Percentiles rank a stretch among this genome's conserved stretches.
These are phyloP conservation scores for Caenorhabditis sp. DNA, from an alignment of 2,888 invertebrate species.

Conservation along the genomic window DNA sequence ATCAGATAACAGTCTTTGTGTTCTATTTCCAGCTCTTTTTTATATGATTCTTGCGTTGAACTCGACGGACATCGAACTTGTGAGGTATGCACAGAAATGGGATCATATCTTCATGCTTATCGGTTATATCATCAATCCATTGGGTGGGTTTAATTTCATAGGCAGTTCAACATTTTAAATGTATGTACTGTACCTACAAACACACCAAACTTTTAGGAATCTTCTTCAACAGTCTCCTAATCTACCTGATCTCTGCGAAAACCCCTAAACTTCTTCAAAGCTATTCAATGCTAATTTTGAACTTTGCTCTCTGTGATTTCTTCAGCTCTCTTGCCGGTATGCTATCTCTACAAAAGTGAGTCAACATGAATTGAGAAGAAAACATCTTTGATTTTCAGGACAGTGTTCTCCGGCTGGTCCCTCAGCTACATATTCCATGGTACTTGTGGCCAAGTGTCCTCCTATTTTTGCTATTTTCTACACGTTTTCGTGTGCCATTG, in stretches of 20 bases:
- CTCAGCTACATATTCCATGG: conserved; percentile 54
- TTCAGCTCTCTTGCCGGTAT: conserved; percentile 42
- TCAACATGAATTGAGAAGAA: background rate
- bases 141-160: conserved; percentile 13
- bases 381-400: conserved; percentile 27
- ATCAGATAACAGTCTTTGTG: conserved; percentile 5
- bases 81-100: conserved; percentile 8
- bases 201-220: conserved; percentile 10
- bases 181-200: background rate
- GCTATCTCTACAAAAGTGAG: conserved; percentile 41
- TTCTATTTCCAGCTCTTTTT: conserved; percentile 2
- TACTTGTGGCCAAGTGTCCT: conserved; percentile 28
- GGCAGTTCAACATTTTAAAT: too few relatives aligned
- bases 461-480: conserved; percentile 51
- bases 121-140: conserved; percentile 48
- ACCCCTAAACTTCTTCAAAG: conserved; percentile 37
- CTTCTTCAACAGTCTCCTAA: conserved; percentile 37
- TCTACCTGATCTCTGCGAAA: conserved; percentile 31
- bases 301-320: conserved; percentile 54
- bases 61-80: conserved; percentile 22
- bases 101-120: conserved; percentile 33
- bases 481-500: conserved; percentile 49
- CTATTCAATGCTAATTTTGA: conserved; percentile 36
- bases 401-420: conserved; percentile 43
- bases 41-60: conserved; percentile 30